Evolutionary conservation across 1,140 invertebrate genomes (phyloP).

Genomic region (Glossosoma conforme): DNA sequence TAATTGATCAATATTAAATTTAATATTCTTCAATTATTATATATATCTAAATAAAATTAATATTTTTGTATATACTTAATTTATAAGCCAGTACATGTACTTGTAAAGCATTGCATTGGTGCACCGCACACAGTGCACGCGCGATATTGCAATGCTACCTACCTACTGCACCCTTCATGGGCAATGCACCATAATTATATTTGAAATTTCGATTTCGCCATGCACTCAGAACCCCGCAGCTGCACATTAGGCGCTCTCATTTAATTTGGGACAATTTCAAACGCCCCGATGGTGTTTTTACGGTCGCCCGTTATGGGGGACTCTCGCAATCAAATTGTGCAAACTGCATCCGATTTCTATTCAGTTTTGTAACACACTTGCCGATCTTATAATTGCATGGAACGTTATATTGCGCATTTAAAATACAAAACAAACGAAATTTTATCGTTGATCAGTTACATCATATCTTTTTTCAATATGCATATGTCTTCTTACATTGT

Average conservation of each 20-base stretch:
- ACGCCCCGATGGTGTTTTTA: background rate
- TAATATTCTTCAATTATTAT: background rate
- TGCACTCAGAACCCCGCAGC: background rate
- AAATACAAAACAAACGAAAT: too few species aligned
- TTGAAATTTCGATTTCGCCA: conserved; percentile 16
- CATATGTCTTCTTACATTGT: too few species aligned
- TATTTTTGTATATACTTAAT: too few species aligned
- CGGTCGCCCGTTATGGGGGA: too few species aligned
- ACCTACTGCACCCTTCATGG: background rate
- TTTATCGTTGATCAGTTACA: too few species aligned
- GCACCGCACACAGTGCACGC: too few species aligned
- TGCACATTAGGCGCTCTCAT: background rate
- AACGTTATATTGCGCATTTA: too few species aligned
- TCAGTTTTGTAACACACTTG: too few species aligned
- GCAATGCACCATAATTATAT: conserved; percentile 18
- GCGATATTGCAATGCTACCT: background rate
- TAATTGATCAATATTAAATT: background rate
- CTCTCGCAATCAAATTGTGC: too few species aligned
- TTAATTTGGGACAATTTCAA: background rate
- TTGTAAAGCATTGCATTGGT: background rate
- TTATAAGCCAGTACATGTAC: background rate
- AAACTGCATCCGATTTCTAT: too few species aligned
- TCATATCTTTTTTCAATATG: too few species aligned
- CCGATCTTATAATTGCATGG: too few species aligned
- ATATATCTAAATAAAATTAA: background rate